Percentiles rank a stretch among this genome's conserved stretches.
Conservation (phyloP, 2,113 vertebrate genomes). For the Protobothrops flavoviridis region DNA sequence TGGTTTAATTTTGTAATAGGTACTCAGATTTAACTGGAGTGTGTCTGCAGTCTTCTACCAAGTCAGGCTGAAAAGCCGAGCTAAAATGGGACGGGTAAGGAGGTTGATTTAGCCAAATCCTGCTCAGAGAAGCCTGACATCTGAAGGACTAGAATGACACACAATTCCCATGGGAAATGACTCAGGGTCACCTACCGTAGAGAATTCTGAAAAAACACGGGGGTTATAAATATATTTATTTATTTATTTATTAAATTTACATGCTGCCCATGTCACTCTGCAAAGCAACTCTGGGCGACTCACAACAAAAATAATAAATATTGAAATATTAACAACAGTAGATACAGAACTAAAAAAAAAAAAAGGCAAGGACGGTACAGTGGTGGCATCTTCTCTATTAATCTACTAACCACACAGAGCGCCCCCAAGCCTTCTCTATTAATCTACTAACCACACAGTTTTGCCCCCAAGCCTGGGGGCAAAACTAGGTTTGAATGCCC, state of each 20-base stretch:
- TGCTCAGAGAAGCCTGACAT: not conserved
- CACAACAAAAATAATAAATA: not conserved
- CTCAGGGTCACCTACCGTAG: not conserved
- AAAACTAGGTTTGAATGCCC: not conserved
- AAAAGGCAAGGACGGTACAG: not conserved
- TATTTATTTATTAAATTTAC: not conserved
- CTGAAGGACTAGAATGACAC: not conserved
- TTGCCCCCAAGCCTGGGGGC: not conserved
- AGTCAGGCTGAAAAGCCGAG: not conserved
- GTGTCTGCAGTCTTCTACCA: not conserved
- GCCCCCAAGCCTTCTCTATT: not conserved
- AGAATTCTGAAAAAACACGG: not conserved
- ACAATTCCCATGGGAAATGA: not conserved
- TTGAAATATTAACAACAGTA: not conserved
- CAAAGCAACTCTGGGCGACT: not conserved
- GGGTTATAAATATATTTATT: not conserved
- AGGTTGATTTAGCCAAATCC: not conserved
- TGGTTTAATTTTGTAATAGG: not conserved
- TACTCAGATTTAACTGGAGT: not conserved
- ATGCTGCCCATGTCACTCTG: not conserved
- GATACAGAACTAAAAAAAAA: not conserved
- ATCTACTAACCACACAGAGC: not conserved
- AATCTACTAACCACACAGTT: not conserved
- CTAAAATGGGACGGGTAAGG: not conserved
- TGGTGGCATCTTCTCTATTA: not conserved